A percentile compares a stretch with the other conserved stretches of the same genome.
These are phyloP conservation scores for Prosopocoilus inquinatus DNA, from an alignment of 2,888 invertebrate genomes.

Conservation along the genomic window DNA sequence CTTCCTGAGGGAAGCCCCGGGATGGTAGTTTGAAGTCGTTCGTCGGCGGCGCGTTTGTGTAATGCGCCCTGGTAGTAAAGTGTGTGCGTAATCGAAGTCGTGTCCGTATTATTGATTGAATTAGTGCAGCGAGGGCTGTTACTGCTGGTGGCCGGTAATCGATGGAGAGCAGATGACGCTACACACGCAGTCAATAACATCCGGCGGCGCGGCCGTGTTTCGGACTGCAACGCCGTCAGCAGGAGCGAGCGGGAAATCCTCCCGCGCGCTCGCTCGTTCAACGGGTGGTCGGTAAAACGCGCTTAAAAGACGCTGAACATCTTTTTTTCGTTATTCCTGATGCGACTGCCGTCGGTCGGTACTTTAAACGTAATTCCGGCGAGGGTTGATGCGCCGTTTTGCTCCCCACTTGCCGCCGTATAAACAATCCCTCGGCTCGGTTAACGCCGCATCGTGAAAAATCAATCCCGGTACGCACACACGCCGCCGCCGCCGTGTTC, in stretches of 20 bases:
- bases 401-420: constrained; percentile 13
- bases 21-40: constrained; percentile 1
- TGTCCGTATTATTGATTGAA: constrained; percentile 27
- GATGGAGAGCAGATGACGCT: constrained; percentile 51
- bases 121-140: constrained; percentile 23
- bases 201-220: background rate
- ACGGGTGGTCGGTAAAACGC: constrained; percentile 45
- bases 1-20: background rate
- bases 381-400: constrained; percentile 28
- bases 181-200: constrained; percentile 14
- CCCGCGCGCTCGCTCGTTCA: constrained; percentile 26
- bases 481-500: background rate
- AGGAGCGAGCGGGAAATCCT: too few species aligned
- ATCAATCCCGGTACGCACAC: constrained; percentile 10
- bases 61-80: constrained; percentile 1
- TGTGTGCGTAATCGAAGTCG: constrained; percentile 1
- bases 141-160: constrained; percentile 47
- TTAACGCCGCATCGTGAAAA: constrained; percentile 20
- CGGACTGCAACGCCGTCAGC: too few species aligned
- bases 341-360: constrained; percentile 18
- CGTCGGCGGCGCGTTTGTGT: background rate
- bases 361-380: constrained; percentile 29
- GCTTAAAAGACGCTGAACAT: constrained; percentile 33
- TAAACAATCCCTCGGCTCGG: constrained; percentile 17
- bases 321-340: constrained; percentile 29